phyloP scores from a whole-genome alignment of 2,113 vertebrate species.

The Coturnix japonica region DNA sequence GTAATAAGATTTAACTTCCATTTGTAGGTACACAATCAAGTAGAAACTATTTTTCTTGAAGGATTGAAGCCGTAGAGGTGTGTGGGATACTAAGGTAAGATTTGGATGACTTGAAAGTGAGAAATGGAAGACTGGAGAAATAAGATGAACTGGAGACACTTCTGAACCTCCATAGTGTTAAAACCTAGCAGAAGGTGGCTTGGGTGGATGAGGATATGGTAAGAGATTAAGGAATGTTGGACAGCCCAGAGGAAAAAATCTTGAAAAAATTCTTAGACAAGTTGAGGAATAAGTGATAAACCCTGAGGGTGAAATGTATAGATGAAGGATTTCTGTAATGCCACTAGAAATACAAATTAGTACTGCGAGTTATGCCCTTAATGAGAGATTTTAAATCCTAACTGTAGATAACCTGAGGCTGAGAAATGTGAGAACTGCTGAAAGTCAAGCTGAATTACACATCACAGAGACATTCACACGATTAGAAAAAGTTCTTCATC shows the following conservation, averaged over 20 bases:
- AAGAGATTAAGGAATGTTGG: background rate
- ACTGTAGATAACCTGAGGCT: background rate
- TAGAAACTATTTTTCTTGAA: background rate
- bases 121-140: background rate
- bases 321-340: background rate
- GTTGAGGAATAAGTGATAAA: background rate
- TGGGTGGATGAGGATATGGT: background rate
- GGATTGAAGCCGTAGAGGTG: background rate
- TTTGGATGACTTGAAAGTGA: background rate
- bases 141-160: background rate
- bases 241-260: background rate
- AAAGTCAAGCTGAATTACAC: background rate
- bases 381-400: background rate
- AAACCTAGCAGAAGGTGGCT: background rate
- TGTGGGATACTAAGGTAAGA: background rate
- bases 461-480: background rate
- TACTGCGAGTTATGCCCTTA: background rate
- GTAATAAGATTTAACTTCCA: background rate
- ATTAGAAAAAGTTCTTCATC: background rate
- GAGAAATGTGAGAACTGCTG: background rate
- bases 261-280: background rate
- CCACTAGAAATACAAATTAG: background rate
- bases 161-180: background rate
- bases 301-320: background rate
- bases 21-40: background rate